These are phyloP conservation scores for Ceraclea dissimilis DNA, from an alignment of 2,888 invertebrate genomes.

Conservation along the genomic window DNA sequence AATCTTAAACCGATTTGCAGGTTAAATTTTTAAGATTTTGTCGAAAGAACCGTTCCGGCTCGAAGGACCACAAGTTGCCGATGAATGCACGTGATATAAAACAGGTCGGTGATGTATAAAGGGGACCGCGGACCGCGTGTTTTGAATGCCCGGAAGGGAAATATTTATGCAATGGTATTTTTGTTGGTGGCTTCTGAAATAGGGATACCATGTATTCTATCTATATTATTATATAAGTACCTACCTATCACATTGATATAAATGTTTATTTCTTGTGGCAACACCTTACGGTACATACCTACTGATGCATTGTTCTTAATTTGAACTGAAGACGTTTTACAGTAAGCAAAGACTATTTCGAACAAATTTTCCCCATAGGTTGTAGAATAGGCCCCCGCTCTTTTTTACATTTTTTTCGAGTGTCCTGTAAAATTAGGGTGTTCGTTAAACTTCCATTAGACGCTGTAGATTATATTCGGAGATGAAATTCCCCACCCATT, in stretches of 20 bases:
- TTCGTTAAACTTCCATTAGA: no score
- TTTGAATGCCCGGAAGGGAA: neutral
- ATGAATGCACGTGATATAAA: neutral
- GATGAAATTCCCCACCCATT: no score
- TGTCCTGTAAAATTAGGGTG: no score
- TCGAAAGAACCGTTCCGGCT: neutral
- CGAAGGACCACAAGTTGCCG: neutral
- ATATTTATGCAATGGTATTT: slow-evolving; percentile 4
- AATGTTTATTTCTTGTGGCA: neutral
- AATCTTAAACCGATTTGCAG: no score
- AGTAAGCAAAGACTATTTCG: no score
- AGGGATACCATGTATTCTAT: neutral
- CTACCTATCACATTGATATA: neutral
- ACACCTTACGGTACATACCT: neutral
- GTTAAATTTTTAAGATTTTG: no score
- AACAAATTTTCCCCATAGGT: no score
- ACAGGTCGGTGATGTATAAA: neutral
- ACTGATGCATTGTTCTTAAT: no score
- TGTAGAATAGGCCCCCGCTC: no score
- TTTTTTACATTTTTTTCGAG: no score
- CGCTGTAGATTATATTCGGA: no score
- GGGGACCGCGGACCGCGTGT: slow-evolving; percentile 3
- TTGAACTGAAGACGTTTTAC: no score
- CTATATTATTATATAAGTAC: neutral
- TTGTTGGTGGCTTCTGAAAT: slow-evolving; percentile 2